These are phyloP conservation scores for Macrobrachium nipponense DNA, from an alignment of 1,140 invertebrate genomes.

Conservation along the genomic window DNA sequence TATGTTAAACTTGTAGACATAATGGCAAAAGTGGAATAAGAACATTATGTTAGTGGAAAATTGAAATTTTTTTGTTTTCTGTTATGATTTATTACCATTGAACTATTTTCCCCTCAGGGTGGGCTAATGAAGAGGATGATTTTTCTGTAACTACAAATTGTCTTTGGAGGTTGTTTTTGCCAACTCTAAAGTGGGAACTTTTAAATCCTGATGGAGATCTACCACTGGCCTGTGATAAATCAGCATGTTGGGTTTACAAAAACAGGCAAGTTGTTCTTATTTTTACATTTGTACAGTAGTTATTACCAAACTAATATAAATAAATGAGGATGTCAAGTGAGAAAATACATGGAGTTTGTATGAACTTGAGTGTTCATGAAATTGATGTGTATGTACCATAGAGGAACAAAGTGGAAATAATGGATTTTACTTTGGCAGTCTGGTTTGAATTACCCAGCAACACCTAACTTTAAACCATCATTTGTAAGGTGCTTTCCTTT, in stretches of 20 bases:
- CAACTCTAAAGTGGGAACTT: conserved; percentile 41
- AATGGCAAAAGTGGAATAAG: too few relatives aligned
- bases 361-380: too few relatives aligned
- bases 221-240: conserved; percentile 48
- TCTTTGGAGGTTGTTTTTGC: conserved; percentile 42
- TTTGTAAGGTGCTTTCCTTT: too few relatives aligned
- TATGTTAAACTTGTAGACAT: too few relatives aligned
- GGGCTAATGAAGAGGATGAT: conserved; percentile 34
- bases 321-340: neutral
- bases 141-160: conserved; percentile 33
- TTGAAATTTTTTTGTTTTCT: neutral
- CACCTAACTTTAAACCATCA: too few relatives aligned
- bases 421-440: too few relatives aligned
- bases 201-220: conserved; percentile 30
- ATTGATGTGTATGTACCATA: too few relatives aligned
- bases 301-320: neutral
- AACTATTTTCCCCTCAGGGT: conserved; percentile 31
- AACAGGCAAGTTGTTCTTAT: conserved; percentile 29
- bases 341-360: too few relatives aligned
- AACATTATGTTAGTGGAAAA: too few relatives aligned
- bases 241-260: conserved; percentile 52
- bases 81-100: neutral
- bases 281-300: neutral
- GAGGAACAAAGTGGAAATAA: too few relatives aligned
- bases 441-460: too few relatives aligned